Evolutionary conservation across 2,888 invertebrate genomes (phyloP).

Genomic region (Hydroisotoma schaefferi): DNA sequence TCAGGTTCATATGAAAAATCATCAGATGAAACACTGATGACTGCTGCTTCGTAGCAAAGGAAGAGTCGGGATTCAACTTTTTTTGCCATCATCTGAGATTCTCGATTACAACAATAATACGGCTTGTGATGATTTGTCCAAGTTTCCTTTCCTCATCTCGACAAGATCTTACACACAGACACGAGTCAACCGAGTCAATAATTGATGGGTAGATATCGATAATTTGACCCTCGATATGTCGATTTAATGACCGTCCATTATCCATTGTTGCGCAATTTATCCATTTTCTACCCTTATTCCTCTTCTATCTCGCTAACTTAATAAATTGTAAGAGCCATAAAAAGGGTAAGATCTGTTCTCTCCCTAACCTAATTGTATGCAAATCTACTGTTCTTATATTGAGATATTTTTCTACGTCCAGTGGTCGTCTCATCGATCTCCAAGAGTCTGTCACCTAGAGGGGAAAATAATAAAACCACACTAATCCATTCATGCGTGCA

Average conservation of each 20-base stretch:
- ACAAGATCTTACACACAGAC: conserved; percentile 11
- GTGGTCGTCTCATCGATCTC: not conserved
- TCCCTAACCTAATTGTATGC: too few relatives aligned
- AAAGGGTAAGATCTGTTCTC: too few relatives aligned
- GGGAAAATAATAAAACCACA: conserved; percentile 12
- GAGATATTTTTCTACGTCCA: not conserved
- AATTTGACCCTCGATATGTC: conserved; percentile 41
- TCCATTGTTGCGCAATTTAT: conserved; percentile 22
- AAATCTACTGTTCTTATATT: not conserved
- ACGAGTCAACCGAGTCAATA: conserved; percentile 38
- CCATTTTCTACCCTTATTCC: not conserved
- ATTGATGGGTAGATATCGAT: conserved; percentile 43
- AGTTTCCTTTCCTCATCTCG: not conserved
- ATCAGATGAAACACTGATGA: too few relatives aligned
- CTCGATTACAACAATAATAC: conserved; percentile 11
- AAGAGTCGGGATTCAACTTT: conserved; percentile 1
- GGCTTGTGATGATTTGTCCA: conserved; percentile 12
- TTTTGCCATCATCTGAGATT: conserved; percentile 18
- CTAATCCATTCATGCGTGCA: conserved; percentile 12
- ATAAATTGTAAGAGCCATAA: too few relatives aligned
- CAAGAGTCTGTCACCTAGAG: not conserved
- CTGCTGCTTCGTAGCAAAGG: not conserved
- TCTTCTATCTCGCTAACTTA: too few relatives aligned
- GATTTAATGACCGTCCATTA: conserved; percentile 42
- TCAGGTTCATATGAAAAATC: conserved; percentile 3